Percentiles rank a stretch among this genome's conserved stretches.
Evolutionary conservation across 2,797 vertebrate genomes (phyloP).

Genomic region (Anniella stebbinsi): DNA sequence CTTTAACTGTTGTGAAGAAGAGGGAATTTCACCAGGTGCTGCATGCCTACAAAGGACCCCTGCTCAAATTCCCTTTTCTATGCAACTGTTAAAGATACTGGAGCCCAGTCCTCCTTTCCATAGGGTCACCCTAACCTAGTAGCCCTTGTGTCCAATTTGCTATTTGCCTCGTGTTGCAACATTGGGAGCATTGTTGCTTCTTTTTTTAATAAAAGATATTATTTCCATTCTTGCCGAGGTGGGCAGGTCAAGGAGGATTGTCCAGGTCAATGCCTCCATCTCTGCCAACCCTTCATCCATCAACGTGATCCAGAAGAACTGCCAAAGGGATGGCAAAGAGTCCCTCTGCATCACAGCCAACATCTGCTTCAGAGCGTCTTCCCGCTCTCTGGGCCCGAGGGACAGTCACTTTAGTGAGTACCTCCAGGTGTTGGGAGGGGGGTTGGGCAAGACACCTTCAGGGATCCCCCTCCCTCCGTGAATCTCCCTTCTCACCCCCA

Average conservation of each 20-base stretch:
- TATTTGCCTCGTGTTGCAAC: background rate
- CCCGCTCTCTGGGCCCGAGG: conserved; percentile 82
- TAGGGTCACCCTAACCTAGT: too few species aligned
- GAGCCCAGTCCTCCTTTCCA: too few species aligned
- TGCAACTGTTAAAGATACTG: too few species aligned
- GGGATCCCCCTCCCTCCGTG: too few species aligned
- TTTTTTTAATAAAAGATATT: background rate
- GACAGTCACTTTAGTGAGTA: conserved; percentile 83
- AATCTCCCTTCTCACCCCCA: too few species aligned
- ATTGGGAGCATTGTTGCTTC: background rate
- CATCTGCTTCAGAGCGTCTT: conserved; percentile 85
- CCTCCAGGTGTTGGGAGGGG: too few species aligned
- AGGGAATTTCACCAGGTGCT: too few species aligned
- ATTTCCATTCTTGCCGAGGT: background rate
- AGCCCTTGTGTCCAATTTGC: background rate
- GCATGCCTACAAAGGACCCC: too few species aligned
- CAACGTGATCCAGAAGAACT: conserved; percentile 91
- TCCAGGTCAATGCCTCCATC: conserved; percentile 85
- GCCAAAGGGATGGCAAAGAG: conserved; percentile 84
- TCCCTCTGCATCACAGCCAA: conserved; percentile 86
- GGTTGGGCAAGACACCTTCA: too few species aligned
- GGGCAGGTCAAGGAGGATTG: conserved; percentile 87
- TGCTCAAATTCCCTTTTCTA: too few species aligned
- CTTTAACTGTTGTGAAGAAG: too few species aligned
- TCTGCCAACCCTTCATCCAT: conserved; percentile 86